phyloP scores from a whole-genome alignment of 2,888 invertebrate genomes.

The Norana najaformis region DNA sequence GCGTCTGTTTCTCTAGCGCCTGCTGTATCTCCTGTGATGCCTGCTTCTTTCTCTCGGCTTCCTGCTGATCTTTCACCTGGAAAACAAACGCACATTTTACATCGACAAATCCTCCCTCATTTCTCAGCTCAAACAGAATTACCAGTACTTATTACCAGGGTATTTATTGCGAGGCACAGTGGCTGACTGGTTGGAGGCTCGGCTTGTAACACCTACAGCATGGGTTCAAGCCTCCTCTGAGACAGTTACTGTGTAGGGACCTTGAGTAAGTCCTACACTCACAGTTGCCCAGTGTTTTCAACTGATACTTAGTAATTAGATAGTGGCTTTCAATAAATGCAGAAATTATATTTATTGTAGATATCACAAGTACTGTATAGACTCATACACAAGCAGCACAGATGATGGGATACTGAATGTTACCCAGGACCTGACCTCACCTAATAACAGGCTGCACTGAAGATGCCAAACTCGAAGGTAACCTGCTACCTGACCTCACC shows the following conservation, averaged over 20 bases:
- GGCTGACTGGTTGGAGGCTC: no score
- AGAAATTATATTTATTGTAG: no score
- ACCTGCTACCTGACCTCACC: not conserved
- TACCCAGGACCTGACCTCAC: not conserved
- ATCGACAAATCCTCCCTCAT: not conserved
- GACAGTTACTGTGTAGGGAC: no score
- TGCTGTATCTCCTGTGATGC: conserved; percentile 96
- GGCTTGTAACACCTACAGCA: no score
- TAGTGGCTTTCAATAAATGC: no score
- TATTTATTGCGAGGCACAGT: no score
- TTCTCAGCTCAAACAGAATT: not conserved
- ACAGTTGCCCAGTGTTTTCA: no score
- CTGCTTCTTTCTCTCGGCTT: conserved; percentile 97
- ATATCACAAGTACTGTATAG: no score
- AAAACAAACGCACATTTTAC: not conserved
- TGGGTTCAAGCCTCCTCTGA: no score
- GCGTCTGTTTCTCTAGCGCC: conserved; percentile 77
- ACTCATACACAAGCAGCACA: not conserved
- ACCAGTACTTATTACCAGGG: not conserved
- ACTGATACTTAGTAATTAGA: no score
- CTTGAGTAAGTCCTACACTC: no score
- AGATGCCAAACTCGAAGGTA: not conserved
- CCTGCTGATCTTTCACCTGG: conserved; percentile 86
- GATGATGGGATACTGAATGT: not conserved
- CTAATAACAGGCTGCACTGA: not conserved